Evolutionary conservation across 2,888 invertebrate species (phyloP), one percentile per base, ranked within the genome.

Genomic region (Emmelina monodactyla): DNA sequence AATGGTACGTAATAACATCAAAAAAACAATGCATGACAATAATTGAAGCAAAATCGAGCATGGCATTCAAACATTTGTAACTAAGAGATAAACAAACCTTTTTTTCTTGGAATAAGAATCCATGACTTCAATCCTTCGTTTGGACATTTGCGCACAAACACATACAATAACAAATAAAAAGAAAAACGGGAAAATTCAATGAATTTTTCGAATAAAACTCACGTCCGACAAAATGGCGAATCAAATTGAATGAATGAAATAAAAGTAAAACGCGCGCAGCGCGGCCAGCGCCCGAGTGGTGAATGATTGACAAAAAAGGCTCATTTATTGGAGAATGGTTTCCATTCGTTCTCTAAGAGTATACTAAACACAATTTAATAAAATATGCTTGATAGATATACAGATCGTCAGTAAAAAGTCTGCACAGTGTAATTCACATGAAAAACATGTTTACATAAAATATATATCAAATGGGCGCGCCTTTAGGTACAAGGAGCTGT

Each of bases 61-160:
- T 63, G 65, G 58, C 45, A 25, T 25, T 25, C 25, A 10, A 25
- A n/a, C n/a, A n/a, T n/a, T n/a, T n/a, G n/a, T n/a, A n/a, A n/a
- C n/a, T n/a, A n/a, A n/a, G 16, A 41, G 40, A 40, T 50, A 49
- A 46, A 40, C 59, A 41, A 69, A 91, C 92, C 87, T 83, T 76
- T 86, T 87, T 68, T 88, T 85, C 68, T 88, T 88, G 39, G 90
- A 82, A 61, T 91, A 92, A 2, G 92, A 91, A 58, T 92, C 92
- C 56, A 89, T 84, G 43, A 92, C 89, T 82, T 92, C 93, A 60
- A 93, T 91, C 62, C 92, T 85, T 52, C 92, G 83, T 67, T 92
- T 92, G 31, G 92, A 91, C 92, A 92, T 89, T 41, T 45, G 55
- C 38, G 32, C 47, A 39, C 45, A 48, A 51, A 57, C 54, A 59